Evolutionary conservation across 1,140 invertebrate genomes (phyloP).

Genomic region (Penaeus chinensis): DNA sequence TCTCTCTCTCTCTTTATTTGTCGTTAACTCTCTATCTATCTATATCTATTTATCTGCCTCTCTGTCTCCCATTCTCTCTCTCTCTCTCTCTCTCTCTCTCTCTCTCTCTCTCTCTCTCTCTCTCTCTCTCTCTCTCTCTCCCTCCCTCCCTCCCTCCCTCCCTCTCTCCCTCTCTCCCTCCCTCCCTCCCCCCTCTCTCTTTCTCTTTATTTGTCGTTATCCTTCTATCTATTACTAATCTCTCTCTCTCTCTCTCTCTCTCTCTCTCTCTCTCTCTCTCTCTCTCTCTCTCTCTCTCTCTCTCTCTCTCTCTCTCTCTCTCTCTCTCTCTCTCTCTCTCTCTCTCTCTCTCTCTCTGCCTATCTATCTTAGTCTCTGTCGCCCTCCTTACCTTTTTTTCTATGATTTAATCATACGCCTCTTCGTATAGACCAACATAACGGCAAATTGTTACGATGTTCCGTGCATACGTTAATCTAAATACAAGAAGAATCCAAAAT

Average conservation of each 20-base stretch:
- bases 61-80: no score
- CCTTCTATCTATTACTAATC: background rate
- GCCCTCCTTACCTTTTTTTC: slow-evolving; percentile 10
- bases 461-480: no score
- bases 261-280: background rate
- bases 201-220: background rate
- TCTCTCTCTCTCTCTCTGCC: background rate
- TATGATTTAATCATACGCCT: background rate
- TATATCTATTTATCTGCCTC: no score
- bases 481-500: no score
- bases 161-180: background rate
- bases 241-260: background rate
- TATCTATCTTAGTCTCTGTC: background rate
- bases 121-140: background rate
- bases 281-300: slow-evolving; percentile 14
- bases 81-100: background rate
- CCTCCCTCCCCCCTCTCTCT: background rate
- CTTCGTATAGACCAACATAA: background rate
- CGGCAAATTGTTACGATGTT: no score
- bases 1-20: no score
- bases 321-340: slow-evolving; percentile 4
- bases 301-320: slow-evolving; percentile 9
- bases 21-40: no score
- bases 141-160: background rate
- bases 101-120: background rate